Conservation (phyloP, 2,888 invertebrate genomes). For the Prostheceraeus crozeri region DNA sequence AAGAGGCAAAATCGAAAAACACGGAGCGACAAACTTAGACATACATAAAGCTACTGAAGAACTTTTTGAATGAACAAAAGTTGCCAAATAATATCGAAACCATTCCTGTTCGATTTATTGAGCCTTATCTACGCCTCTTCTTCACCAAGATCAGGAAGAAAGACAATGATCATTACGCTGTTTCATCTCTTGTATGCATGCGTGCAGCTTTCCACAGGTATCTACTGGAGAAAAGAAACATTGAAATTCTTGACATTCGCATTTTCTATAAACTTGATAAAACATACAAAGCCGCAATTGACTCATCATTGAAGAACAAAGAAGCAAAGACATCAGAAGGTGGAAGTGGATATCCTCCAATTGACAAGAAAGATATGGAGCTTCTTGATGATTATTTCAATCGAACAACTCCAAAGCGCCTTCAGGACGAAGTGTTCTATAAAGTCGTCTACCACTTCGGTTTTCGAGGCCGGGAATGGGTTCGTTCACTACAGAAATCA, state of each 20-base stretch:
- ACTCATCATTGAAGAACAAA: not conserved
- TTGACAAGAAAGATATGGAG: conserved; percentile 2
- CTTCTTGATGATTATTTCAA: conserved; percentile 7
- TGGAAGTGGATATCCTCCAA: conserved; percentile 21
- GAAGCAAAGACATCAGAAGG: not conserved
- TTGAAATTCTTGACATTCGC: not conserved
- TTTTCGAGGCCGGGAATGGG: conserved; percentile 29
- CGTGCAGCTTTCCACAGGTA: conserved; percentile 6
- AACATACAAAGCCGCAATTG: not conserved
- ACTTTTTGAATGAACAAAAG: conserved; percentile 12
- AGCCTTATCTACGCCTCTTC: conserved; percentile 13
- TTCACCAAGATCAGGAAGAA: not conserved
- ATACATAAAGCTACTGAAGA: conserved; percentile 23
- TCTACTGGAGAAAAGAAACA: not conserved
- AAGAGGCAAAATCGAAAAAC: conserved; percentile 7
- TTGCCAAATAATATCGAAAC: conserved; percentile 6
- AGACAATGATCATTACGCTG: not conserved
- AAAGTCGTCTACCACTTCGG: conserved; percentile 19
- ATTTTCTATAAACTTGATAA: no score
- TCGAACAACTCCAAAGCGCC: not conserved
- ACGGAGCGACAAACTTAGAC: conserved; percentile 18
- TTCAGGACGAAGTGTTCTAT: conserved; percentile 24
- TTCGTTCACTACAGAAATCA: not conserved
- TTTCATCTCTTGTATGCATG: conserved; percentile 15
- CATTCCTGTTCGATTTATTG: conserved; percentile 1